Conservation (phyloP, 2,888 invertebrate genomes). For the Clitarchus hookeri region DNA sequence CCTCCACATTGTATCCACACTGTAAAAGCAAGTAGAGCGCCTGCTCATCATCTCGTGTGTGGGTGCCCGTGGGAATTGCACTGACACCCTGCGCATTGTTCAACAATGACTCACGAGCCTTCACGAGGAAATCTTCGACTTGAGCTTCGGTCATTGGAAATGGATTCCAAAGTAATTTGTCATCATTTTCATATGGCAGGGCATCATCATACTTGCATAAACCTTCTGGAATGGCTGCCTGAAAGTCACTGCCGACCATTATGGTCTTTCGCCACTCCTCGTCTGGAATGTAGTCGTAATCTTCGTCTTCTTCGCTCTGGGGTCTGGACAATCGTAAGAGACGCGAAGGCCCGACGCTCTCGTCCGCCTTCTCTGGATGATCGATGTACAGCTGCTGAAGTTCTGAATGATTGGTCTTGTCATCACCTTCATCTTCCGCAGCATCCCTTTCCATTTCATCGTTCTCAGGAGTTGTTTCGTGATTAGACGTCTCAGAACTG, state of each 20-base stretch:
- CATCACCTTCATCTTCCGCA: slow-evolving; percentile 52
- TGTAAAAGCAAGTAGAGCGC: slow-evolving; percentile 88
- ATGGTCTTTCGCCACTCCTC: slow-evolving; percentile 89
- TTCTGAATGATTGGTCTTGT: slow-evolving; percentile 52
- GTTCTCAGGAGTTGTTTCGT: slow-evolving; percentile 47
- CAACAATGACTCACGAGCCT: slow-evolving; percentile 56
- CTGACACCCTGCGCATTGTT: slow-evolving; percentile 56
- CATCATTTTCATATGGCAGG: slow-evolving; percentile 93
- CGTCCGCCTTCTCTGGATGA: slow-evolving; percentile 49
- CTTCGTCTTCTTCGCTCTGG: slow-evolving; percentile 79
- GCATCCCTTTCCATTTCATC: slow-evolving; percentile 53
- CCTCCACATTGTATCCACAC: slow-evolving; percentile 94
- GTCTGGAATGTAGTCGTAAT: slow-evolving; percentile 82
- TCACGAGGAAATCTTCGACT: slow-evolving; percentile 78
- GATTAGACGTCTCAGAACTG: slow-evolving; percentile 54
- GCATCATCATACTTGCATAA: slow-evolving; percentile 91
- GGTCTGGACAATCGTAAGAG: slow-evolving; percentile 69
- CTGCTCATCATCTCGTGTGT: slow-evolving; percentile 86
- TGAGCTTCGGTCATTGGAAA: slow-evolving; percentile 69
- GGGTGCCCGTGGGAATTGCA: slow-evolving; percentile 70
- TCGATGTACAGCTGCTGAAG: slow-evolving; percentile 61
- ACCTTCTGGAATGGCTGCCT: slow-evolving; percentile 92
- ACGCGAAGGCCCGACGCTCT: slow-evolving; percentile 51
- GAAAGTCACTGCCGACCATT: slow-evolving; percentile 93
- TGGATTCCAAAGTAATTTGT: slow-evolving; percentile 93